Conservation (phyloP, 2,888 invertebrate species). For the Chrysina gloriosa region DNA sequence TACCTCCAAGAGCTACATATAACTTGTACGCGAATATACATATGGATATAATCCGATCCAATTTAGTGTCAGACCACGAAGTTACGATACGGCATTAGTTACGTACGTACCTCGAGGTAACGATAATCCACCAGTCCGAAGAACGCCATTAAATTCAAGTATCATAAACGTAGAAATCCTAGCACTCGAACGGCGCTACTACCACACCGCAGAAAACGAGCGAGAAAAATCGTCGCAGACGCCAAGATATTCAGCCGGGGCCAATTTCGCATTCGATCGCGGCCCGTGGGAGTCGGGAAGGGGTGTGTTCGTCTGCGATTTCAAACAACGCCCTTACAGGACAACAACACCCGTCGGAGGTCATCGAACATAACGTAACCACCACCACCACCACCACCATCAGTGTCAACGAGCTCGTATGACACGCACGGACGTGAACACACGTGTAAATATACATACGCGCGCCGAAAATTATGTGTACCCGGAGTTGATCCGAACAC, state of each 20-base stretch:
- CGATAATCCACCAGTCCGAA: constrained; percentile 8
- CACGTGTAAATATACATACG: not conserved
- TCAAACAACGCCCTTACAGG: constrained; percentile 18
- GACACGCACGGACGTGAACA: not conserved
- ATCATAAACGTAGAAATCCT: not conserved
- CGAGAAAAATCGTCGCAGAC: not conserved
- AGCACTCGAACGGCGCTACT: not conserved
- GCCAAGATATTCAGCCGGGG: not conserved
- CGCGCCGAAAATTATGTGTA: not conserved
- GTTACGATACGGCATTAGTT: too few species aligned
- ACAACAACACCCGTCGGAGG: not conserved
- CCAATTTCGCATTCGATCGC: constrained; percentile 11
- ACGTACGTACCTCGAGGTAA: constrained; percentile 12
- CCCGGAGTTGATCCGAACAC: not conserved
- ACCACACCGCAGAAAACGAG: not conserved
- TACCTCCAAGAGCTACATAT: too few species aligned
- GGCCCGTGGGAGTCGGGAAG: not conserved
- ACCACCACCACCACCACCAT: not conserved
- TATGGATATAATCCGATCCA: too few species aligned
- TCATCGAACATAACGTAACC: constrained; percentile 23
- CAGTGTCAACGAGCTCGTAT: not conserved
- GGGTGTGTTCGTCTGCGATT: constrained; percentile 16
- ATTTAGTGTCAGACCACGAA: too few species aligned
- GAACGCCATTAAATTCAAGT: constrained; percentile 11
- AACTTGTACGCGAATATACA: too few species aligned